A percentile compares a stretch with the other conserved stretches of the same genome.
Evolutionary conservation across 1,140 invertebrate species (phyloP).

Genomic region (Anoplophora glabripennis): DNA sequence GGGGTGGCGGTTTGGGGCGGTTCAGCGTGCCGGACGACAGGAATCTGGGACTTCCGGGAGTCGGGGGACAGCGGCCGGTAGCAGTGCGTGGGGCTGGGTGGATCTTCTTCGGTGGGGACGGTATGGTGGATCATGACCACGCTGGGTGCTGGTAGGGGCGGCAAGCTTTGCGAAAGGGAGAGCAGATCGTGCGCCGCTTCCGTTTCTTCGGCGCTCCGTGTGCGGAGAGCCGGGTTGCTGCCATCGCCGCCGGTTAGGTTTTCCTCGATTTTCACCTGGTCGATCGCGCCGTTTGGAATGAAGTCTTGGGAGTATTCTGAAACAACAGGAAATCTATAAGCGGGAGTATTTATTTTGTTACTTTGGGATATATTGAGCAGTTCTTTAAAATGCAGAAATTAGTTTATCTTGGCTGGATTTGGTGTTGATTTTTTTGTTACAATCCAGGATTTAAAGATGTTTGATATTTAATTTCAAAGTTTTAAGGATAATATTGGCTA

Average conservation of each 20-base stretch:
- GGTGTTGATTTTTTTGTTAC: background rate
- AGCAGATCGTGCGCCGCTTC: constrained; percentile 83
- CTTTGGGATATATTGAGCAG: background rate
- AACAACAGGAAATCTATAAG: constrained; percentile 21
- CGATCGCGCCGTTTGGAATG: constrained; percentile 31
- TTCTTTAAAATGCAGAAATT: background rate
- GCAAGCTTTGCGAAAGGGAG: constrained; percentile 74
- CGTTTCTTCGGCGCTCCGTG: constrained; percentile 72
- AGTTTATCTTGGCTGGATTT: background rate
- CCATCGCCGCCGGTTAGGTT: background rate
- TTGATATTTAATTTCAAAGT: background rate
- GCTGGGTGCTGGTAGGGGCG: constrained; percentile 67
- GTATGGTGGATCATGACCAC: constrained; percentile 57
- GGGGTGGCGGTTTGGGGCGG: background rate
- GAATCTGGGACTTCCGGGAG: background rate
- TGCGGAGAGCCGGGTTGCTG: constrained; percentile 15
- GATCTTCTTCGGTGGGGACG: constrained; percentile 35
- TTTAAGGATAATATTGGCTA: background rate
- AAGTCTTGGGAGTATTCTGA: constrained; percentile 44
- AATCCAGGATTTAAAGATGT: background rate
- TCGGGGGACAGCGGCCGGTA: constrained; percentile 51
- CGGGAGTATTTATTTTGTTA: background rate
- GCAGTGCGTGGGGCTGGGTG: constrained; percentile 46
- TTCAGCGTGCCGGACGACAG: constrained; percentile 12
- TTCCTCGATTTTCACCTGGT: constrained; percentile 3